These are phyloP conservation scores for Semaprochilodus insignis DNA, from an alignment of 2,797 vertebrate genomes.

Conservation along the genomic window DNA sequence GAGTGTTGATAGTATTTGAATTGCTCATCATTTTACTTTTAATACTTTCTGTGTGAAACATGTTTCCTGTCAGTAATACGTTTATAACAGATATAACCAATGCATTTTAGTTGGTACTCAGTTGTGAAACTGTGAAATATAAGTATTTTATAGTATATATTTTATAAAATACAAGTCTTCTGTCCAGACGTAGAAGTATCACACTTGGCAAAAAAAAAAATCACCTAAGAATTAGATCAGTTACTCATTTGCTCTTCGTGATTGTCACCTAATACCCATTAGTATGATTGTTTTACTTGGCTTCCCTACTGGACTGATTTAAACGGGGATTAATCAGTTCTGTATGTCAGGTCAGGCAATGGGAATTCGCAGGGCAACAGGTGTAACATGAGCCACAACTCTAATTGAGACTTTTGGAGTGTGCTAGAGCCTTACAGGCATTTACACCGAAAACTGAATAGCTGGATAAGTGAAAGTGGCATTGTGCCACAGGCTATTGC, in stretches of 20 bases:
- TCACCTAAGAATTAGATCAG: neutral
- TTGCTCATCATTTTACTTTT: too few relatives aligned
- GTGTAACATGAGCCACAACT: conserved; percentile 5
- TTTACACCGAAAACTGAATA: neutral
- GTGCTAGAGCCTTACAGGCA: neutral
- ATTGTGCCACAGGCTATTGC: neutral
- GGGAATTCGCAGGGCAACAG: conserved; percentile 8
- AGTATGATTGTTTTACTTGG: conserved; percentile 36
- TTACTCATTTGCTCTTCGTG: conserved; percentile 46
- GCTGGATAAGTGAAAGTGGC: conserved; percentile 17
- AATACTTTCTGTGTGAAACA: too few relatives aligned
- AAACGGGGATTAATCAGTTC: neutral
- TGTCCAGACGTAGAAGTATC: neutral
- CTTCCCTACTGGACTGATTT: neutral
- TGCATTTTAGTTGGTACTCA: too few relatives aligned
- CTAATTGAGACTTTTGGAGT: conserved; percentile 4
- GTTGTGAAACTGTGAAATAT: too few relatives aligned
- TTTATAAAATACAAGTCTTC: too few relatives aligned
- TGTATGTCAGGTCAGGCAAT: neutral
- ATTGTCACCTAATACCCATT: conserved; percentile 65
- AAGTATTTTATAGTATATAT: too few relatives aligned
- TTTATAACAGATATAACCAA: neutral
- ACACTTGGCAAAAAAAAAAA: neutral
- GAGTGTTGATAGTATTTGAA: too few relatives aligned
- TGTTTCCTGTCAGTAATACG: neutral